These are phyloP conservation scores for Montipora capricornis DNA, from an alignment of 64 coral and sea anemone genomes.

Conservation along the genomic window DNA sequence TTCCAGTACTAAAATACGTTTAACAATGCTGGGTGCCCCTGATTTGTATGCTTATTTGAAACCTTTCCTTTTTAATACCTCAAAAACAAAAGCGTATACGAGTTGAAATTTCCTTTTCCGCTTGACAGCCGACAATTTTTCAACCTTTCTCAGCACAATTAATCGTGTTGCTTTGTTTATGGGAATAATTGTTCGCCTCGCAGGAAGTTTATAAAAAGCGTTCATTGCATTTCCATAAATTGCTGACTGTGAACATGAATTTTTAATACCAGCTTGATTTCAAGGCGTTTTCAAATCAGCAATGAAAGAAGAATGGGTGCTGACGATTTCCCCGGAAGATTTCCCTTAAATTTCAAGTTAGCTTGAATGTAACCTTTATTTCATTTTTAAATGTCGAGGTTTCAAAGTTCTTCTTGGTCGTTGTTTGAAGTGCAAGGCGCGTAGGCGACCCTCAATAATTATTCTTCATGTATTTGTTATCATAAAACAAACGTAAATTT, in stretches of 20 bases:
- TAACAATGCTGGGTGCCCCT: too few species aligned
- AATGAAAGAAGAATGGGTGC: constrained; percentile 6
- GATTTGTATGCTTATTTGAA: background rate
- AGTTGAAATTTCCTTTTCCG: background rate
- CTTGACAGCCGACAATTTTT: background rate
- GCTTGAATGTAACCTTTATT: too few species aligned
- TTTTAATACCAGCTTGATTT: constrained; percentile 16
- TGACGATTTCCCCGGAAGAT: background rate
- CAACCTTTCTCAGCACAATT: constrained; percentile 11
- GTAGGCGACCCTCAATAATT: background rate
- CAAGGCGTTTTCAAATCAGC: constrained; percentile 9
- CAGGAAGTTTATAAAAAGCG: background rate
- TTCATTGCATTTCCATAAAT: background rate
- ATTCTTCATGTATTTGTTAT: background rate
- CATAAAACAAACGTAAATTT: background rate
- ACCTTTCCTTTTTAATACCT: background rate
- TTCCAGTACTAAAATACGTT: too few species aligned
- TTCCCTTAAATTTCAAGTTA: too few species aligned
- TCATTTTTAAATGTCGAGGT: too few species aligned
- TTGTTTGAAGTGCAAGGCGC: too few species aligned
- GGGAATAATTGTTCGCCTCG: background rate
- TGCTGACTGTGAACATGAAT: constrained; percentile 39
- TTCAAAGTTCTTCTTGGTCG: too few species aligned
- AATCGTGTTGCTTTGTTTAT: background rate
- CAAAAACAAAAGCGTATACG: background rate